A percentile compares a stretch with the other conserved stretches of the same genome.
phyloP scores from a whole-genome alignment of 2,113 vertebrate species.

The Archilochus colubris region DNA sequence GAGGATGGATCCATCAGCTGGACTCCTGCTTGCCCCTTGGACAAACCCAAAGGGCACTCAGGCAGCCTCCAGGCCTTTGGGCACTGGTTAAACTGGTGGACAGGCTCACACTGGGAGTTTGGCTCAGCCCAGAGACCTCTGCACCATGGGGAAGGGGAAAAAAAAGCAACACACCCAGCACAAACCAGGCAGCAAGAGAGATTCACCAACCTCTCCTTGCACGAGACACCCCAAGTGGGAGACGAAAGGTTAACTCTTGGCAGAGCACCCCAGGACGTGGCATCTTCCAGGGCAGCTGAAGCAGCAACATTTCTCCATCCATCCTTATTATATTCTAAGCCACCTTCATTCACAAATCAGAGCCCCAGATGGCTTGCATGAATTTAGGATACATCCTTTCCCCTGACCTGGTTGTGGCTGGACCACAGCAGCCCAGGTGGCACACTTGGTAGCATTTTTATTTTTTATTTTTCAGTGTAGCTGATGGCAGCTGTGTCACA shows the following conservation, averaged over 20 bases:
- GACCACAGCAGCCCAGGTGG: not conserved
- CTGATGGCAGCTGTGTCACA: not conserved
- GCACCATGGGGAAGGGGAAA: not conserved
- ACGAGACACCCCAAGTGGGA: not conserved
- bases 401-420: not conserved
- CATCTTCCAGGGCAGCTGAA: not conserved
- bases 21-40: not conserved
- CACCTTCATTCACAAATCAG: not conserved
- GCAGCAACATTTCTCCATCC: not conserved
- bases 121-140: not conserved
- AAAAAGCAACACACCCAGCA: not conserved
- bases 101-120: not conserved
- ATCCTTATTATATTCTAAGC: not conserved
- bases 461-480: not conserved
- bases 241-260: not conserved
- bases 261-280: not conserved
- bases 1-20: fast-evolving
- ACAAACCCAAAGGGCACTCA: not conserved
- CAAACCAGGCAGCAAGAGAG: not conserved
- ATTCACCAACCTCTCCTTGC: not conserved
- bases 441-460: not conserved
- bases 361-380: not conserved
- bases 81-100: not conserved
- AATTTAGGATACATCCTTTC: not conserved
- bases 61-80: not conserved